These are phyloP conservation scores for Harpagoxenus sublaevis DNA, from an alignment of 2,888 invertebrate genomes.

Conservation along the genomic window DNA sequence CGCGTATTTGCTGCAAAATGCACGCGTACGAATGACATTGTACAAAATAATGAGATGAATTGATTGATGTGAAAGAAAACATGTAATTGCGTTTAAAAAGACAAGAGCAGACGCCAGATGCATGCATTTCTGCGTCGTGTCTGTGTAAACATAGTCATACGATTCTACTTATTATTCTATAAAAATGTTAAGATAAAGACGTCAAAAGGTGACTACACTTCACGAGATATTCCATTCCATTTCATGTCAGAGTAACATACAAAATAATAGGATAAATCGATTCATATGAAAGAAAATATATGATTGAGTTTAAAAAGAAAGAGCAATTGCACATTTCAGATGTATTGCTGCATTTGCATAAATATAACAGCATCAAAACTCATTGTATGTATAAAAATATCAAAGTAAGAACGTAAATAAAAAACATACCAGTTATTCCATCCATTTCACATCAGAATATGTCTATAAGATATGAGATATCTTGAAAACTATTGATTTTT, in stretches of 20 bases:
- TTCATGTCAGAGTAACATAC: not conserved
- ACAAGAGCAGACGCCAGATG: not conserved
- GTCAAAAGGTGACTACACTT: not conserved
- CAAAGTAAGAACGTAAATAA: not conserved
- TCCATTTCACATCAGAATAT: not conserved
- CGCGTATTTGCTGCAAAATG: conserved; percentile 14
- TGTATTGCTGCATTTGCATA: not conserved
- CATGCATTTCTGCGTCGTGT: not conserved
- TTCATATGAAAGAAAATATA: not conserved
- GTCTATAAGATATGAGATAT: not conserved
- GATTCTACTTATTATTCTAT: not conserved
- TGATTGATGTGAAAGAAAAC: not conserved
- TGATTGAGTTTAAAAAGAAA: conserved; percentile 1
- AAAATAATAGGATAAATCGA: not conserved
- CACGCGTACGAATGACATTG: conserved; percentile 12
- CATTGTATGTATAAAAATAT: not conserved
- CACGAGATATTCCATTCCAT: not conserved
- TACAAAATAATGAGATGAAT: conserved; percentile 21
- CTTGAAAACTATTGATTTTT: conserved; percentile 5
- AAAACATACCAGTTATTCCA: not conserved
- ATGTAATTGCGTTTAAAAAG: conserved; percentile 13
- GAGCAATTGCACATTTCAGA: not conserved
- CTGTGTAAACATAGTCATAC: not conserved
- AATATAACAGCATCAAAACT: not conserved
- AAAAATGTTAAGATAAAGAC: not conserved